Evolutionary conservation across 2,113 vertebrate genomes (phyloP).

Genomic region (Synchiropus splendidus): DNA sequence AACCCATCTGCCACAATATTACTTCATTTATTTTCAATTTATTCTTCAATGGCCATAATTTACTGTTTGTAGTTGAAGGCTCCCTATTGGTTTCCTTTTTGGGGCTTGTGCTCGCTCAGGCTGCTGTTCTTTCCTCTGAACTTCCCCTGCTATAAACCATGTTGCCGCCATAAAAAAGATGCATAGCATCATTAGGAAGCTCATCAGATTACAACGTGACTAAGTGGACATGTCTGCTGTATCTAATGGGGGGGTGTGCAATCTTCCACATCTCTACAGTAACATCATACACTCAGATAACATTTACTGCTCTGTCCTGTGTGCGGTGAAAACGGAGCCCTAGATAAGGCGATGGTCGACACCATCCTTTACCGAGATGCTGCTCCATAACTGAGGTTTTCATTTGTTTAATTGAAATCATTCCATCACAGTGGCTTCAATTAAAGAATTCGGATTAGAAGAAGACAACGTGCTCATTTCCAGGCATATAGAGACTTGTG

Average conservation of each 20-base stretch:
- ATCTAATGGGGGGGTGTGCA: slow-evolving; percentile 43
- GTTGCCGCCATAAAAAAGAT: slow-evolving; percentile 21
- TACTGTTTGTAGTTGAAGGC: too few relatives aligned
- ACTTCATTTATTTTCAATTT: too few relatives aligned
- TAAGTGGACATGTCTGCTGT: slow-evolving; percentile 48
- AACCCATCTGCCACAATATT: too few relatives aligned
- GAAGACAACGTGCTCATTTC: too few relatives aligned
- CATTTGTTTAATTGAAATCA: slow-evolving; percentile 96
- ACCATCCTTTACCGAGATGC: slow-evolving; percentile 66
- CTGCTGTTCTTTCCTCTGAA: slow-evolving; percentile 1
- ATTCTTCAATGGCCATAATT: too few relatives aligned
- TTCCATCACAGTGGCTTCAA: slow-evolving; percentile 70
- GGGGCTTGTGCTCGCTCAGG: too few relatives aligned
- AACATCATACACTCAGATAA: slow-evolving; percentile 48
- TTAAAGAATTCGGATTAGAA: too few relatives aligned
- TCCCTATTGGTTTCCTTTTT: too few relatives aligned
- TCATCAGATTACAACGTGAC: slow-evolving; percentile 47
- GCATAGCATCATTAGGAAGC: slow-evolving; percentile 26
- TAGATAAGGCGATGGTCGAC: slow-evolving; percentile 69
- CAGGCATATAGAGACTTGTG: too few relatives aligned
- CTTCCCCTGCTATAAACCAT: slow-evolving; percentile 21
- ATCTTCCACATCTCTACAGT: slow-evolving; percentile 39
- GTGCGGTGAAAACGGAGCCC: slow-evolving; percentile 48
- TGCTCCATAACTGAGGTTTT: slow-evolving; percentile 76
- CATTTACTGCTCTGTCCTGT: slow-evolving; percentile 40